These are phyloP conservation scores for Mongoloraphidia duomilia DNA, from an alignment of 2,888 invertebrate species.

Conservation along the genomic window DNA sequence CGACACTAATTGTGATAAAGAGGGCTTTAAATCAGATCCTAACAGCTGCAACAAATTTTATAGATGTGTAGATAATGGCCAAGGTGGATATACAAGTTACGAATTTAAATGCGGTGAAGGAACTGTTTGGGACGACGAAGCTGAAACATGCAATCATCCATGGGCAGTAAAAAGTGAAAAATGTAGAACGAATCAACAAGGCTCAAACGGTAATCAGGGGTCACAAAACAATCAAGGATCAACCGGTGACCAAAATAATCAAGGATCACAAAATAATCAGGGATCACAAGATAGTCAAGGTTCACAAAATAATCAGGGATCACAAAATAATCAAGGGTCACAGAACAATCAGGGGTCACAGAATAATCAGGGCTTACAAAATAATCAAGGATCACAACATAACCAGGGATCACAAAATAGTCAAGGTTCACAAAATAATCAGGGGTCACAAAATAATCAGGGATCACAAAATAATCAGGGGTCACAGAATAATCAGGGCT, in stretches of 20 bases:
- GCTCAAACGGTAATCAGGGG: background rate
- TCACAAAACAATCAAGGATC: background rate
- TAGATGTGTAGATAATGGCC: slow-evolving; percentile 52
- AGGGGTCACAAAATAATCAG: background rate
- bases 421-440: background rate
- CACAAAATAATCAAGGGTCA: background rate
- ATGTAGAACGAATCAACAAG: background rate
- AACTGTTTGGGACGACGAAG: slow-evolving; percentile 59
- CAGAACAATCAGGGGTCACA: background rate
- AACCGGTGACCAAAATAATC: background rate
- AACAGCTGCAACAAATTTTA: slow-evolving; percentile 61
- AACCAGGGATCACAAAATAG: background rate
- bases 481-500: background rate
- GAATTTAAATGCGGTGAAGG: slow-evolving; percentile 61
- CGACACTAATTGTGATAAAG: slow-evolving; percentile 36
- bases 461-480: background rate
- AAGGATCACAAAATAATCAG: background rate
- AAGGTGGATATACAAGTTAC: slow-evolving; percentile 44
- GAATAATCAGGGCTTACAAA: background rate
- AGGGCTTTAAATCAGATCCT: slow-evolving; percentile 57
- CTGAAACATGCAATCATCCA: slow-evolving; percentile 56
- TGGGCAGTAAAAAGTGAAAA: slow-evolving; percentile 36
- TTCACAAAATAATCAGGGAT: background rate
- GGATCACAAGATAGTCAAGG: background rate
- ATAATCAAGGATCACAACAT: background rate